A percentile compares a stretch with the other conserved stretches of the same genome.
Conservation (phyloP, 1,140 invertebrate genomes). For the Pseudomyrmex gracilis region DNA sequence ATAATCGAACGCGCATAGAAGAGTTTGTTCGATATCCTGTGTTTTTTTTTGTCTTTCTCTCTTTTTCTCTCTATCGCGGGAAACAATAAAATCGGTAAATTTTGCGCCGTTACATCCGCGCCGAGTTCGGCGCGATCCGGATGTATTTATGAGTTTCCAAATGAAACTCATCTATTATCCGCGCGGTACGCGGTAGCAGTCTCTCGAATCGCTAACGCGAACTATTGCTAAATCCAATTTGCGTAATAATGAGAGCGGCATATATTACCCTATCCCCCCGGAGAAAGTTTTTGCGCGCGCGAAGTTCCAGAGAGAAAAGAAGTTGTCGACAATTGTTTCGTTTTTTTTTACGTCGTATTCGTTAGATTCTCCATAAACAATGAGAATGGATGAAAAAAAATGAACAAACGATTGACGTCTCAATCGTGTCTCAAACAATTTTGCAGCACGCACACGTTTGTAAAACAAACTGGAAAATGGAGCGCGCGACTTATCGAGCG, state of each 20-base stretch:
- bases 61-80: too few relatives aligned
- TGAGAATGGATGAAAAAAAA: too few relatives aligned
- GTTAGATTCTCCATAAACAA: too few relatives aligned
- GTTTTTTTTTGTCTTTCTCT: too few relatives aligned
- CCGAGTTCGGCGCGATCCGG: neutral
- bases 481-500: conserved; percentile 5
- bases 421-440: neutral
- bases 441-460: too few relatives aligned
- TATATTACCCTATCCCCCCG: neutral
- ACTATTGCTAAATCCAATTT: conserved; percentile 1
- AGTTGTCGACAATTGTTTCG: neutral
- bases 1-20: too few relatives aligned
- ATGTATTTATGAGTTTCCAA: conserved; percentile 5
- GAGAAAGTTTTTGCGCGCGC: neutral
- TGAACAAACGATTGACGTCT: neutral
- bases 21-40: too few relatives aligned
- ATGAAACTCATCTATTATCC: conserved; percentile 2
- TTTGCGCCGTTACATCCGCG: neutral
- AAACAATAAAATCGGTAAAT: too few relatives aligned
- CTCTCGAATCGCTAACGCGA: neutral
- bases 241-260: neutral
- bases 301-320: neutral
- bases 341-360: neutral
- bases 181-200: neutral
- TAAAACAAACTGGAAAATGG: neutral